A percentile compares a stretch with the other conserved stretches of the same genome.
phyloP scores from a whole-genome alignment of 2,797 vertebrate genomes.

The Phoebastria nigripes region DNA sequence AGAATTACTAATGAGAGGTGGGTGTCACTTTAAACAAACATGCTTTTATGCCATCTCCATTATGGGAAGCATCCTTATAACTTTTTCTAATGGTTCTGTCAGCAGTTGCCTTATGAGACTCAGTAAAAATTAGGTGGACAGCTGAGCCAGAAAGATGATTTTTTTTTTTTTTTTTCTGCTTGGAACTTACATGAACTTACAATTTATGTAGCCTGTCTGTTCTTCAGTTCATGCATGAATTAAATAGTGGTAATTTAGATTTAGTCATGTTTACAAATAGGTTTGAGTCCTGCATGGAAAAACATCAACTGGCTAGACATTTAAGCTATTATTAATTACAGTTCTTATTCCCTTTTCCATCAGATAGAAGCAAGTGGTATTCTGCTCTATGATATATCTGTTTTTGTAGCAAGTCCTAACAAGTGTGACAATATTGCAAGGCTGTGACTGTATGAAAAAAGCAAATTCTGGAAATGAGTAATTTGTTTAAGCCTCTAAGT shows the following conservation, averaged over 20 bases:
- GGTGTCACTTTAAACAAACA: background rate
- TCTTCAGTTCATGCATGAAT: background rate
- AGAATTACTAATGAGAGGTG: background rate
- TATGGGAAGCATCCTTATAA: background rate
- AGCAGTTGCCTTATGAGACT: background rate
- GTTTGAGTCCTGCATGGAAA: background rate
- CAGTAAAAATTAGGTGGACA: background rate
- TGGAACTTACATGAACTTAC: background rate
- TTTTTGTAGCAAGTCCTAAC: background rate
- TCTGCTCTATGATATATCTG: background rate
- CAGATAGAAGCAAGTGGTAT: background rate
- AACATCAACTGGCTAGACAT: background rate
- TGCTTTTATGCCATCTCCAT: background rate
- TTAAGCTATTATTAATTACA: background rate
- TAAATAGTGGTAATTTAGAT: background rate
- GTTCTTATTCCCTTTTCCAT: background rate
- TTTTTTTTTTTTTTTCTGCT: background rate
- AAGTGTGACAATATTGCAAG: background rate
- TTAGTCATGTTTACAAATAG: background rate
- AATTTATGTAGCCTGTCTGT: background rate
- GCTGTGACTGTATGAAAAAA: background rate
- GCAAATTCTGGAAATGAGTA: background rate
- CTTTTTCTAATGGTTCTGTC: background rate
- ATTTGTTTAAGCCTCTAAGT: background rate
- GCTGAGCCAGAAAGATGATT: background rate